Evolutionary conservation across 2,888 invertebrate genomes (phyloP), one percentile per base, ranked within the genome.

Genomic region (Dryadula phaetusa): DNA sequence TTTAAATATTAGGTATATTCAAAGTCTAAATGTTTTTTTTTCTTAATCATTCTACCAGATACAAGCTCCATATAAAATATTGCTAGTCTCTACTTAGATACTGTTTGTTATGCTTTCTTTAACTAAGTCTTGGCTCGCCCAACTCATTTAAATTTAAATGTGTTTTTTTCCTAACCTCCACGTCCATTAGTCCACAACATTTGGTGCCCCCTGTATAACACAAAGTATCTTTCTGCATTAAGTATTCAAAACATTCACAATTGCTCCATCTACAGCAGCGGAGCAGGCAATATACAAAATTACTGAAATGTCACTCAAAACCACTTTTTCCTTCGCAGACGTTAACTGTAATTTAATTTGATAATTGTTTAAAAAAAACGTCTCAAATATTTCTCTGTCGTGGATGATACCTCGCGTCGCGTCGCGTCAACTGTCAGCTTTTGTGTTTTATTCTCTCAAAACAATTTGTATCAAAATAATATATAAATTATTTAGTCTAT

Each of bases 171-270:
- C 2, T 10, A 12, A 37, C 12, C 12, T 12, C 1, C 10, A 37
- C 12, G 14, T 37, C 4, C 20, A 28, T 66, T 47, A 0, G 12
- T 6, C 16, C 16, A 42, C 16, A 18, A 3, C 16, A 44, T 7
- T 44, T 44, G 44, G 8, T 42, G 12, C 18, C 28, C 16, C 44
- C 60, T 60, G 56, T 18, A 28, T 53, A 65, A 58, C 37, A 62
- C 70, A 56, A 54, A 64, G 63, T 66, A 64, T 56, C 42, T 53
- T 22, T 34, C 56, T 25, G 67, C 72, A 71, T 76, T 74, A 74
- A 72, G 71, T 72, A 76, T 76, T 75, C 75, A 75, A 73, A 70
- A 73, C 75, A 68, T 71, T 67, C 53, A 68, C 72, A 67, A 70
- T 70, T 64, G 67, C 58, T 66, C 66, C 69, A 47, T 67, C 73